Evolutionary conservation across 2,888 invertebrate species (phyloP).

Genomic region (Macroteleia sp.): DNA sequence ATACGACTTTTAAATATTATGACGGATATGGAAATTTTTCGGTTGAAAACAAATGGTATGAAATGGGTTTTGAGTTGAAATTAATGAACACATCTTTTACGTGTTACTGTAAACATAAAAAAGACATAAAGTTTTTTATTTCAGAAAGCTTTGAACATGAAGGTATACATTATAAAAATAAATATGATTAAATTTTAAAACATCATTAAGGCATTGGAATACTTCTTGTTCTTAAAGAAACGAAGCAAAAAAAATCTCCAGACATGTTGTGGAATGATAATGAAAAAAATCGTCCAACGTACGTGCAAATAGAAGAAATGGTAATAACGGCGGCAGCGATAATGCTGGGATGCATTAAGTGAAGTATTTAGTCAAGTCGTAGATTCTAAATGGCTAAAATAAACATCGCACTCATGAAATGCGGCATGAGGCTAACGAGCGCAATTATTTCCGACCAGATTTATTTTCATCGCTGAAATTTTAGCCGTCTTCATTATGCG

Average conservation of each 20-base stretch:
- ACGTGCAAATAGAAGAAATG: slow-evolving; percentile 16
- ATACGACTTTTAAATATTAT: slow-evolving; percentile 37
- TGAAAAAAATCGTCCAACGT: slow-evolving; percentile 15
- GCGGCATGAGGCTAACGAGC: slow-evolving; percentile 36
- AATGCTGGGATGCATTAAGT: slow-evolving; percentile 17
- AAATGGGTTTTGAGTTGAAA: background rate
- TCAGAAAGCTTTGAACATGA: too few species aligned
- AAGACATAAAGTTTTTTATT: too few species aligned
- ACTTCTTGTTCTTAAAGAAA: too few species aligned
- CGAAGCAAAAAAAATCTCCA: too few species aligned
- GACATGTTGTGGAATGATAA: too few species aligned
- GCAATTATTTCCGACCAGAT: slow-evolving; percentile 46
- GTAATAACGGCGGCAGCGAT: slow-evolving; percentile 2
- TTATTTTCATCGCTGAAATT: slow-evolving; percentile 45
- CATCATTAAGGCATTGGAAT: too few species aligned
- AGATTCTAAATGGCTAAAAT: slow-evolving; percentile 37
- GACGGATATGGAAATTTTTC: slow-evolving; percentile 15
- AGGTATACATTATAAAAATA: too few species aligned
- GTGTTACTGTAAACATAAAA: too few species aligned
- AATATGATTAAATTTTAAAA: too few species aligned
- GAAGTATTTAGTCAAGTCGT: slow-evolving; percentile 30
- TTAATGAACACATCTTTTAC: too few species aligned
- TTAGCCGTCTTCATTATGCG: slow-evolving; percentile 24
- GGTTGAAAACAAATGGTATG: background rate
- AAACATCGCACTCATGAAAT: slow-evolving; percentile 23